Evolutionary conservation across 2,113 vertebrate genomes (phyloP).

Genomic region (Stomatorhinus ivindoensis): DNA sequence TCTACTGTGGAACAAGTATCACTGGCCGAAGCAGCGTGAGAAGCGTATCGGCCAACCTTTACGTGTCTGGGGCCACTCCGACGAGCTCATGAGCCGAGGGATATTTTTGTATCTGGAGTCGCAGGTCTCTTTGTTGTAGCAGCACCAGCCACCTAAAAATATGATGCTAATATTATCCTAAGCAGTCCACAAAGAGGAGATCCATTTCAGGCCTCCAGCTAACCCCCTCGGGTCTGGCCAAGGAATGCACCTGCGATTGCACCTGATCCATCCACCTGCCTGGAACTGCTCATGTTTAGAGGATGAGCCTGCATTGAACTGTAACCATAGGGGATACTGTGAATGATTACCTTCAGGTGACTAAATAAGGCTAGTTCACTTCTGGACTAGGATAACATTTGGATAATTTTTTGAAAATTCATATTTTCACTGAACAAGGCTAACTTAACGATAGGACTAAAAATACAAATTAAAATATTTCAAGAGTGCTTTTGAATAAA

Average conservation of each 20-base stretch:
- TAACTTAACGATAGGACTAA: neutral
- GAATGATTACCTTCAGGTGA: neutral
- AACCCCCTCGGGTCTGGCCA: conserved; percentile 4
- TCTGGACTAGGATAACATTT: neutral
- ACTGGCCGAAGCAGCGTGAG: conserved; percentile 17
- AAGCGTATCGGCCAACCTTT: conserved; percentile 46
- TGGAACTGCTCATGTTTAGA: neutral
- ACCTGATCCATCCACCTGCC: conserved; percentile 12
- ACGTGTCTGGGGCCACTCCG: conserved; percentile 61
- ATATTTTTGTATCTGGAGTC: conserved; percentile 70
- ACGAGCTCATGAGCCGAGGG: conserved; percentile 65
- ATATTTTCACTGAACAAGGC: neutral
- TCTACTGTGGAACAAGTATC: neutral
- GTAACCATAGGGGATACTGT: neutral
- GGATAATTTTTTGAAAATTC: neutral
- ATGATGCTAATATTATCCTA: conserved; percentile 51
- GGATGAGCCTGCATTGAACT: neutral
- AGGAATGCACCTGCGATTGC: conserved; percentile 37
- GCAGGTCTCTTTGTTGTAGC: conserved; percentile 70
- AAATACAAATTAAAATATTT: neutral
- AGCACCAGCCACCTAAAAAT: conserved; percentile 69
- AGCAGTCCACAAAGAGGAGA: conserved; percentile 27
- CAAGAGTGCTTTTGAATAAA: neutral
- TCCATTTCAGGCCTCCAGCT: conserved; percentile 30
- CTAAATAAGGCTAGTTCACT: neutral